These are phyloP conservation scores for Penaeus vannamei DNA, from an alignment of 1,140 invertebrate species.

Conservation along the genomic window DNA sequence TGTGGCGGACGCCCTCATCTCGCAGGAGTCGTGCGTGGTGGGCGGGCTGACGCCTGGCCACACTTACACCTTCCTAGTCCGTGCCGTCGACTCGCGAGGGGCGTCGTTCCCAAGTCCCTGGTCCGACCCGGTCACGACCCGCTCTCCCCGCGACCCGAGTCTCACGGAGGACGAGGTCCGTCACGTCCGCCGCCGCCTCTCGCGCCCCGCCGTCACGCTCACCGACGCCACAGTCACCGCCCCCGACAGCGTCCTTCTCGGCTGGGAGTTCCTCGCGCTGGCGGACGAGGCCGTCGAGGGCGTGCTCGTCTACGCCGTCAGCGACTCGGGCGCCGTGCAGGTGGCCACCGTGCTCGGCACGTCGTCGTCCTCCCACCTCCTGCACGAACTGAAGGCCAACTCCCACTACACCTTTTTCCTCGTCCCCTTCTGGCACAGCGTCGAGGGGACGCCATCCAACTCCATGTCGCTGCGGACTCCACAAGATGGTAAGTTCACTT, in stretches of 20 bases:
- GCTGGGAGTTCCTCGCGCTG: constrained; percentile 54
- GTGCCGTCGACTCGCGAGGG: constrained; percentile 56
- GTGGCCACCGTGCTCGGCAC: constrained; percentile 62
- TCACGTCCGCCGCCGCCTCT: constrained; percentile 47
- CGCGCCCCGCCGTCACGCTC: constrained; percentile 31
- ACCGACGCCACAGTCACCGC: constrained; percentile 27
- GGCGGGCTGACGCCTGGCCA: constrained; percentile 48
- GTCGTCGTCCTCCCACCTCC: constrained; percentile 56
- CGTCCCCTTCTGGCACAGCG: constrained; percentile 83
- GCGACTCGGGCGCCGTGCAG: constrained; percentile 3
- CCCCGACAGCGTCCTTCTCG: constrained; percentile 53
- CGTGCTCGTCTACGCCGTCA: constrained; percentile 61
- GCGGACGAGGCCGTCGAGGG: constrained; percentile 47
- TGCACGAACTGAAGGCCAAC: constrained; percentile 58
- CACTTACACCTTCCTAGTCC: constrained; percentile 64
- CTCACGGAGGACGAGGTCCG: constrained; percentile 41
- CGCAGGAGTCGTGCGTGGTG: constrained; percentile 51
- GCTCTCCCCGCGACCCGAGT: constrained; percentile 9
- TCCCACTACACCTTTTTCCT: constrained; percentile 85
- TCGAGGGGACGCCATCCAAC: constrained; percentile 84
- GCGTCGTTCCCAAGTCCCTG: constrained; percentile 66
- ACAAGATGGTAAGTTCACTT: constrained; percentile 79
- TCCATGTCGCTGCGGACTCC: constrained; percentile 80
- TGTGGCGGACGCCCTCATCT: constrained; percentile 54
- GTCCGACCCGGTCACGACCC: constrained; percentile 59